phyloP scores from a whole-genome alignment of 2,888 invertebrate genomes.

The Morinoia aosen region DNA sequence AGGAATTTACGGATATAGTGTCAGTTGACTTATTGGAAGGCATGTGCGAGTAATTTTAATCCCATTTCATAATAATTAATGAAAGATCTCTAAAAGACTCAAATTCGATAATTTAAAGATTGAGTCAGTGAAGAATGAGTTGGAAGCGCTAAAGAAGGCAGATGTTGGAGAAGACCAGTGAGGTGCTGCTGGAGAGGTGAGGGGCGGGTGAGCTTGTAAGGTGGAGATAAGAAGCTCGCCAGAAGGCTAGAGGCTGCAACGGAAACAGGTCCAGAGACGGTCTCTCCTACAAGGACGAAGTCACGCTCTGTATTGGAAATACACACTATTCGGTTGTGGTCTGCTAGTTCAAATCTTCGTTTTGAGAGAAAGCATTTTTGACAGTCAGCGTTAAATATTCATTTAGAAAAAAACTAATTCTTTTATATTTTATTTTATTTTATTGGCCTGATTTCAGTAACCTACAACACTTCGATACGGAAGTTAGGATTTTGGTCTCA shows the following conservation, averaged over 20 bases:
- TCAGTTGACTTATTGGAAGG: not conserved
- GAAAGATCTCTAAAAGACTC: too few species aligned
- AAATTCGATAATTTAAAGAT: too few species aligned
- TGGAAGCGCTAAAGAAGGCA: not conserved
- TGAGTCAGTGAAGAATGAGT: not conserved
- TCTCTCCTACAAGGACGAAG: not conserved
- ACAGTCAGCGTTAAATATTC: not conserved
- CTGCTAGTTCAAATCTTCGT: not conserved
- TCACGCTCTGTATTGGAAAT: not conserved
- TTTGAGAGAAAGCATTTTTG: not conserved
- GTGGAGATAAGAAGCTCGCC: not conserved
- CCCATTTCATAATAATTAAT: too few species aligned
- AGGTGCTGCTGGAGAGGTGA: not conserved
- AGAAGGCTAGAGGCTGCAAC: not conserved
- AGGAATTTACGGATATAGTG: not conserved
- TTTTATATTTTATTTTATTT: not conserved
- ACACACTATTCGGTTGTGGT: not conserved
- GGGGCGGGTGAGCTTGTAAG: not conserved
- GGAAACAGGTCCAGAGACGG: not conserved
- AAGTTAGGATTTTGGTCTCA: too few species aligned
- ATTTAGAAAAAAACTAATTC: not conserved
- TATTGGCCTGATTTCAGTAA: not conserved
- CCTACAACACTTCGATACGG: too few species aligned
- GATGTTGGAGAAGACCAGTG: not conserved
- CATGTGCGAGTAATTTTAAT: too few species aligned